A percentile compares a stretch with the other conserved stretches of the same genome.
phyloP scores from a whole-genome alignment of 2,888 invertebrate genomes.

The Drosophila neotestacea region DNA sequence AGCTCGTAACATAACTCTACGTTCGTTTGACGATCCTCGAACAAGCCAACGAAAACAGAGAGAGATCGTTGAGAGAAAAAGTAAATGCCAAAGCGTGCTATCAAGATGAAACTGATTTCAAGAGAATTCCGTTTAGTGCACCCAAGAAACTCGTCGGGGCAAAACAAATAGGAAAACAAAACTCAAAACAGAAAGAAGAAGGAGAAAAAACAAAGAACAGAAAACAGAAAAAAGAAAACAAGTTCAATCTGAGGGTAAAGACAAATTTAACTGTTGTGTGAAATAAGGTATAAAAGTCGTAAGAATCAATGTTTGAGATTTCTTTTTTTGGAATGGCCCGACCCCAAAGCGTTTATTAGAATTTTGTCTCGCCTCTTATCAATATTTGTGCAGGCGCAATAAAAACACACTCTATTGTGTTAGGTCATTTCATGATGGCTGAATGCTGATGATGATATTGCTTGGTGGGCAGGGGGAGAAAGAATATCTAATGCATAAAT shows the following conservation, averaged over 20 bases:
- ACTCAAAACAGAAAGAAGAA: constrained; percentile 7
- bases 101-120: constrained; percentile 76
- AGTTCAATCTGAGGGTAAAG: constrained; percentile 31
- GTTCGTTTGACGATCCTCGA: constrained; percentile 27
- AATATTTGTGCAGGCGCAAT: constrained; percentile 62
- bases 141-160: constrained; percentile 19
- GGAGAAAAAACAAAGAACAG: constrained; percentile 6
- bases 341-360: constrained; percentile 29
- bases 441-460: constrained; percentile 27
- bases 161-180: constrained; percentile 36
- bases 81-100: constrained; percentile 52
- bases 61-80: constrained; percentile 11
- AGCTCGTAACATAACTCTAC: constrained; percentile 37
- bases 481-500: constrained; percentile 10
- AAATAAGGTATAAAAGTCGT: constrained; percentile 39
- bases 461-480: background rate
- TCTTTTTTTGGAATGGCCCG: constrained; percentile 12
- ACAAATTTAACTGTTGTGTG: constrained; percentile 43
- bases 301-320: constrained; percentile 39
- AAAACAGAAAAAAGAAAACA: constrained; percentile 29
- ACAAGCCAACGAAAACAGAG: constrained; percentile 5
- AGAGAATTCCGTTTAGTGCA: constrained; percentile 61
- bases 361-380: constrained; percentile 44
- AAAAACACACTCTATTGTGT: constrained; percentile 52
- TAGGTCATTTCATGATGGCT: constrained; percentile 32